phyloP scores from a whole-genome alignment of 2,888 invertebrate genomes.

The Timandra comae region DNA sequence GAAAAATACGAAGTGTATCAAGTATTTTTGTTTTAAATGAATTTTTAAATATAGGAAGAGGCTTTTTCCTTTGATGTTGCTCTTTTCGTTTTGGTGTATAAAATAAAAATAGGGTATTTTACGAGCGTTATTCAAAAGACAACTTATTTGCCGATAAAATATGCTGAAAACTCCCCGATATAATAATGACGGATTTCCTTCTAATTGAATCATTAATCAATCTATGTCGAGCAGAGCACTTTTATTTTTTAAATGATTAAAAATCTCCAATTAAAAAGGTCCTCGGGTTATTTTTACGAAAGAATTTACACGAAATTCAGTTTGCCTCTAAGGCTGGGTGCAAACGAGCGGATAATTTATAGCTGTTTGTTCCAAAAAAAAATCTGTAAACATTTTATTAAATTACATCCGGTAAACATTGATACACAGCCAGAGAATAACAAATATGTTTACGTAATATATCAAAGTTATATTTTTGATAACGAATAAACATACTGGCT shows the following conservation, averaged over 20 bases:
- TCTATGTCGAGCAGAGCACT: slow-evolving; percentile 26
- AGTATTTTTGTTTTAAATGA: no score
- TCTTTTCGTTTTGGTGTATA: no score
- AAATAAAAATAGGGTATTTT: no score
- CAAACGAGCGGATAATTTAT: slow-evolving; percentile 22
- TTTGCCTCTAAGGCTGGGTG: slow-evolving; percentile 18
- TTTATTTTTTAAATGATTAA: slow-evolving; percentile 30
- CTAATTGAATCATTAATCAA: slow-evolving; percentile 37
- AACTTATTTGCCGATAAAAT: no score
- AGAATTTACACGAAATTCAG: slow-evolving; percentile 4
- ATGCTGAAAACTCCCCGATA: no score
- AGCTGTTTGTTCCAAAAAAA: slow-evolving; percentile 21
- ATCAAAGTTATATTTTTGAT: slow-evolving; percentile 17
- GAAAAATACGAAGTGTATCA: no score
- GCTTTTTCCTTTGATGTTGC: no score
- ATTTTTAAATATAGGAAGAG: no score
- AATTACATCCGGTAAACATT: slow-evolving; percentile 25
- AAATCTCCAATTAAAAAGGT: slow-evolving; percentile 32
- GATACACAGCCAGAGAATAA: slow-evolving; percentile 21
- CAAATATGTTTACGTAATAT: slow-evolving; percentile 22
- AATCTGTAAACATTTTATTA: slow-evolving; percentile 21
- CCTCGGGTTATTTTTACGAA: slow-evolving; percentile 20
- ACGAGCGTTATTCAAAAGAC: no score
- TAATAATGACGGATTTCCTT: slow-evolving; percentile 8
- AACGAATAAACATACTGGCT: slow-evolving; percentile 5